A percentile compares a stretch with the other conserved stretches of the same genome.
phyloP scores from a whole-genome alignment of 2,113 vertebrate species.

The Myotis lucifugus region DNA sequence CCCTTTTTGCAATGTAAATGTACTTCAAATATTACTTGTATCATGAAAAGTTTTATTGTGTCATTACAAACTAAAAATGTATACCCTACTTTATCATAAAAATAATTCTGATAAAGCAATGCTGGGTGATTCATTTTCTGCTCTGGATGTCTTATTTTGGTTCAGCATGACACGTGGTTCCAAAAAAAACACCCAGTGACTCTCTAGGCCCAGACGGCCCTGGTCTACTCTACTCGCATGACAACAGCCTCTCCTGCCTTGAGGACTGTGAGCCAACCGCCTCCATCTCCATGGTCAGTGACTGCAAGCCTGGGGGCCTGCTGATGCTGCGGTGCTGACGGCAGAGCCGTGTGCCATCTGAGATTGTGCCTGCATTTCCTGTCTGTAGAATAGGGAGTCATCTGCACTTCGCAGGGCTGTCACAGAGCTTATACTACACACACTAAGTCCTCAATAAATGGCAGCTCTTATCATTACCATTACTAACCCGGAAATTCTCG shows the following conservation, averaged over 20 bases:
- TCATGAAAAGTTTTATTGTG: not conserved
- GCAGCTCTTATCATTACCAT: not conserved
- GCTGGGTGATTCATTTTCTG: not conserved
- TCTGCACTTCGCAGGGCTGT: not conserved
- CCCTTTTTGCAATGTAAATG: not conserved
- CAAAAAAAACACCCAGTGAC: not conserved
- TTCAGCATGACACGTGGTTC: not conserved
- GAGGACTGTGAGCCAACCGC: not conserved
- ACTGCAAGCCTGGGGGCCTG: not conserved
- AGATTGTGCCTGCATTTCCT: not conserved
- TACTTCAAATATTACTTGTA: not conserved
- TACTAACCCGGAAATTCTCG: not conserved
- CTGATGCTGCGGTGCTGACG: not conserved
- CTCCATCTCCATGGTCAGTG: not conserved
- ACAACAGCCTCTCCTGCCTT: not conserved
- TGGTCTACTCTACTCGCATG: not conserved
- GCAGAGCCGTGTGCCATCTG: not conserved
- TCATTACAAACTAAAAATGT: constrained; percentile 7
- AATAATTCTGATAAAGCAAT: not conserved
- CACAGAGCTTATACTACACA: not conserved
- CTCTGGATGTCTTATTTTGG: not conserved
- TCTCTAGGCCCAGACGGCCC: not conserved
- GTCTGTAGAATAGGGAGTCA: not conserved
- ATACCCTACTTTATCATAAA: not conserved
- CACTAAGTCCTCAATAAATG: not conserved